phyloP scores from a whole-genome alignment of 2,888 invertebrate species.

The Polietes domitor region DNA sequence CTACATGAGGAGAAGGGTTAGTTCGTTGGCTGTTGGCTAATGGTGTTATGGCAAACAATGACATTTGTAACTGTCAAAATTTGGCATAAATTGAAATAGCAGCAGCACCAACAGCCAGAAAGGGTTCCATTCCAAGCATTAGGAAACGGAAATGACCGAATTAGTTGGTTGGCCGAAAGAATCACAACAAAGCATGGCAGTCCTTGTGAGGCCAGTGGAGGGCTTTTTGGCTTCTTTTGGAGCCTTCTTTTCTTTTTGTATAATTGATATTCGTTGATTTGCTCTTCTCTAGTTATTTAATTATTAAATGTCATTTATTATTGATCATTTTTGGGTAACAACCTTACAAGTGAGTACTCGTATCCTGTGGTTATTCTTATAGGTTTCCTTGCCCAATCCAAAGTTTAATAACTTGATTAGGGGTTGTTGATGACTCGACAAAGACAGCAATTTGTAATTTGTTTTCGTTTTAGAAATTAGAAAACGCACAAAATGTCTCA shows the following conservation, averaged over 20 bases:
- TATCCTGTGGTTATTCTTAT: not conserved
- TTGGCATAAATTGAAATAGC: not conserved
- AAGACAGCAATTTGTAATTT: slow-evolving; percentile 5
- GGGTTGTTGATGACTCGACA: slow-evolving; percentile 15
- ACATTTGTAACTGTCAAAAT: slow-evolving; percentile 31
- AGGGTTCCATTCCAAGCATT: not conserved
- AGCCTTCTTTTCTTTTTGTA: no score
- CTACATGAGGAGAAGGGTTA: slow-evolving; percentile 4
- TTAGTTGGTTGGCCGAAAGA: not conserved
- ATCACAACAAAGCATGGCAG: not conserved
- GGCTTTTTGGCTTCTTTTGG: no score
- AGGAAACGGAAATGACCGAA: not conserved
- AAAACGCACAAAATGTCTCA: no score
- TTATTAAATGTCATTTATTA: not conserved
- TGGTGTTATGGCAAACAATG: slow-evolving; percentile 21
- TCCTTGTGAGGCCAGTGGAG: no score
- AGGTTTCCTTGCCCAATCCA: not conserved
- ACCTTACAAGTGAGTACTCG: no score
- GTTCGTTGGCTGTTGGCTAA: not conserved
- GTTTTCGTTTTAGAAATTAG: slow-evolving; percentile 17
- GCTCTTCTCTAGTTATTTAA: not conserved
- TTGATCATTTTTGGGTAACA: not conserved
- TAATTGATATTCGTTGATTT: no score
- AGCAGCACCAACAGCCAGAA: not conserved
- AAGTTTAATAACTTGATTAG: slow-evolving; percentile 24